These are phyloP conservation scores for Pachyseris speciosa DNA, from an alignment of 64 coral and sea anemone genomes.

Conservation along the genomic window DNA sequence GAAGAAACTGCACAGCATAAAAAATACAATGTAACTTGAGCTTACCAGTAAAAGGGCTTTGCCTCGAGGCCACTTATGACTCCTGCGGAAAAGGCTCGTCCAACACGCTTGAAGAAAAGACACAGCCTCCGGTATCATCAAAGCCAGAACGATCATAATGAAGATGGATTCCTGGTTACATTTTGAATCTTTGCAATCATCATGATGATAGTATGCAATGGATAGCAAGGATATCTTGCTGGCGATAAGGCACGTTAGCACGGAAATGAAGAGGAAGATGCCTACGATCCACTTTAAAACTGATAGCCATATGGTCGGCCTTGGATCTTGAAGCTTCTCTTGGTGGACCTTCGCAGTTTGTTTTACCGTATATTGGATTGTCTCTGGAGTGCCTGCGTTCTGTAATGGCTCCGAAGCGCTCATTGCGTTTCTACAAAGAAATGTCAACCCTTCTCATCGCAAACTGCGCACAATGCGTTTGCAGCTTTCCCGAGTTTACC, in stretches of 20 bases:
- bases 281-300: slow-evolving; percentile 75
- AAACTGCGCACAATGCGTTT: background rate
- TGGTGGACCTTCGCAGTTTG: slow-evolving; percentile 67
- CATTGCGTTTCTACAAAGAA: background rate
- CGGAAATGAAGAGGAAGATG: slow-evolving; percentile 36
- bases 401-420: background rate
- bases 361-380: slow-evolving; percentile 47
- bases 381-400: background rate
- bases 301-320: slow-evolving; percentile 63
- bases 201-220: background rate
- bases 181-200: background rate
- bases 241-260: slow-evolving; percentile 72
- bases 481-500: background rate
- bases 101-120: slow-evolving; percentile 29
- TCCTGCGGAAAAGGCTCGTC: slow-evolving; percentile 25
- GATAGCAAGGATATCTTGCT: slow-evolving; percentile 87
- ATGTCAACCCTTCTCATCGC: background rate
- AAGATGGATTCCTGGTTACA: slow-evolving; percentile 50
- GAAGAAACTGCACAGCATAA: background rate
- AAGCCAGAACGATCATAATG: slow-evolving; percentile 59
- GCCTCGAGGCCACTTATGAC: slow-evolving; percentile 44
- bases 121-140: slow-evolving; percentile 64
- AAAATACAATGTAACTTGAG: too few relatives aligned
- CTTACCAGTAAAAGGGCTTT: slow-evolving; percentile 60
- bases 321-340: slow-evolving; percentile 61